Percentiles rank a stretch among this genome's conserved stretches.
These are phyloP conservation scores for Pyralis farinalis DNA, from an alignment of 2,888 invertebrate species.

Conservation along the genomic window DNA sequence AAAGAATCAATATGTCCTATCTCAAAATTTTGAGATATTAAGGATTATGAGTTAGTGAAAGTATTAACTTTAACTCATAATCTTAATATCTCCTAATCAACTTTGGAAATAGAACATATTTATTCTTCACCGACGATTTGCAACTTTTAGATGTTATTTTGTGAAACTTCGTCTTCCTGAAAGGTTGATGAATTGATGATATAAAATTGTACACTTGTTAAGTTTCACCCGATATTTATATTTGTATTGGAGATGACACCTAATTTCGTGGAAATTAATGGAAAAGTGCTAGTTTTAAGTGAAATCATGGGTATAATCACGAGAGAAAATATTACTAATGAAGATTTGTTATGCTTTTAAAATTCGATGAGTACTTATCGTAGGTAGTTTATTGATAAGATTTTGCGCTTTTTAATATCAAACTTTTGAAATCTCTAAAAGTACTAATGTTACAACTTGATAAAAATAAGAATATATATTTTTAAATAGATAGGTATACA, in stretches of 20 bases:
- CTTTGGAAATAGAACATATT: no score
- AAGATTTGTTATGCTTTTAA: background rate
- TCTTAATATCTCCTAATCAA: no score
- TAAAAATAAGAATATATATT: no score
- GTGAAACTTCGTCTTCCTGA: constrained; percentile 49
- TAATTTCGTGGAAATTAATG: constrained; percentile 4
- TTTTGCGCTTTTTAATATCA: background rate
- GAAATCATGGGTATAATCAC: constrained; percentile 16
- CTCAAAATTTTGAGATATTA: no score
- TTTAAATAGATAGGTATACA: no score
- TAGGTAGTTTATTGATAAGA: background rate
- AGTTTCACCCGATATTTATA: constrained; percentile 32
- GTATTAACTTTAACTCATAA: no score
- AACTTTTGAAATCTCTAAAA: background rate
- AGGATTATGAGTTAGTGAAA: no score
- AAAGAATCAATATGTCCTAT: no score
- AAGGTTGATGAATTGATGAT: constrained; percentile 62
- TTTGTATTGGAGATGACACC: constrained; percentile 1
- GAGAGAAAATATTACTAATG: constrained; percentile 26
- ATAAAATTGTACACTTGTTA: constrained; percentile 51
- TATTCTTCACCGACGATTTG: no score
- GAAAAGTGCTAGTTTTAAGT: constrained; percentile 3
- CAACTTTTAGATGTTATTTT: background rate
- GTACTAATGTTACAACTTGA: no score
- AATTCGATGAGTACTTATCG: background rate